Evolutionary conservation across 2,888 invertebrate genomes (phyloP), one percentile per base, ranked within the genome.

Genomic region (Mythimna loreyi): DNA sequence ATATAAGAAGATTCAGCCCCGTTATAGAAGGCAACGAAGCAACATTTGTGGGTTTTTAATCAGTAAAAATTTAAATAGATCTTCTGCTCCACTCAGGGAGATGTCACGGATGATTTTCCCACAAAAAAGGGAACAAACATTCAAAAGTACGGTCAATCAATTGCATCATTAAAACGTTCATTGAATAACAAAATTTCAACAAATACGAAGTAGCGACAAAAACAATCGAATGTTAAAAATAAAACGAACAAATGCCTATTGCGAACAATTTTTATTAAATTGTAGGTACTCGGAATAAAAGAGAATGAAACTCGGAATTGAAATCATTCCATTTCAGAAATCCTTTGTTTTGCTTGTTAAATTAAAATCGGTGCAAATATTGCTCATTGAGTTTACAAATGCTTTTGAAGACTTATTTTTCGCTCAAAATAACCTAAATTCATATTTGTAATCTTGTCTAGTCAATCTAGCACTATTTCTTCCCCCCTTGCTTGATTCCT

Each of bases 241-340:
- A 71, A 66, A 58, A 45, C n/a, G 52, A 50, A 62, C n/a, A 49
- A 72, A 71, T 49, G 19, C 11, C 16, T 13, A 23, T 8, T 11
- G 45, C 19, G 21, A 64, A 55, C 55, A 71, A 50, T 55, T 59
- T 67, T 59, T 55, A 59, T 62, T 75, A 59, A 49, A 55, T 57
- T 61, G 25, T 25, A n/a, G 30, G 53, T 33, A 25, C 8, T 36
- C 43, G 19, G 28, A 47, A 72, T 61, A 64, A 71, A 75, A 65
- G 21, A 21, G 36, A 49, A 75, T 62, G 58, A 61, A 70, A 61
- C 6, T 28, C 23, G 36, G 56, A 80, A 76, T 71, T 64, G 67
- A 77, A 80, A 69, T 80, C 33, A 47, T 57, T 72, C 36, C 23
- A n/a, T 23, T 61, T 58, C 3, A 11, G 45, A 49, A 66, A 62